Conservation (phyloP, 2,797 vertebrate species). For the Gymnothorax javanicus region DNA sequence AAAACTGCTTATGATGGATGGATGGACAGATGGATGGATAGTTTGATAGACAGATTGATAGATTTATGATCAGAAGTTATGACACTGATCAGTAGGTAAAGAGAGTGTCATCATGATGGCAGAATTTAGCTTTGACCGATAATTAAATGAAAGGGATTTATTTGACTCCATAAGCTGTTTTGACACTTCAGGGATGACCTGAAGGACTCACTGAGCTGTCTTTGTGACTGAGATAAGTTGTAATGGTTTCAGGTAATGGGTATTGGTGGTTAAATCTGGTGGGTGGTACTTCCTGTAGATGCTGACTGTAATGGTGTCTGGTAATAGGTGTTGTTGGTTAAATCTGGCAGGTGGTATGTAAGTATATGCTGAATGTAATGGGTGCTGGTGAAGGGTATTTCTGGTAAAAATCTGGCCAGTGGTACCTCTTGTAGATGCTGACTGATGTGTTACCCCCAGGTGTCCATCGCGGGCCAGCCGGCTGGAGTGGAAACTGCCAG, state of each 20-base stretch:
- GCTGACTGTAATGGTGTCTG: neutral
- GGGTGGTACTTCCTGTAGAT: neutral
- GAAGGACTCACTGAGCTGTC: neutral
- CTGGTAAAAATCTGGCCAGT: neutral
- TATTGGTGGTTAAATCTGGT: neutral
- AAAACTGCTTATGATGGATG: neutral
- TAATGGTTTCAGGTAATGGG: neutral
- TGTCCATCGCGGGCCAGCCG: conserved; percentile 97
- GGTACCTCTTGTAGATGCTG: neutral
- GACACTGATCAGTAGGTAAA: neutral
- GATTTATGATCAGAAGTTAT: neutral
- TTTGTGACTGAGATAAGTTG: neutral
- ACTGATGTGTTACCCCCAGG: conserved; percentile 66
- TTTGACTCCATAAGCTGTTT: neutral
- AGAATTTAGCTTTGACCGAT: neutral
- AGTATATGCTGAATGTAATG: neutral
- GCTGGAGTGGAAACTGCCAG: conserved; percentile 95
- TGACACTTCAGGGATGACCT: neutral
- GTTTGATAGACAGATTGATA: too few species aligned
- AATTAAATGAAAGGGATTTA: neutral
- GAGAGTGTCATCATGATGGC: neutral
- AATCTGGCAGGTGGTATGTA: neutral
- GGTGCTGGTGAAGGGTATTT: neutral
- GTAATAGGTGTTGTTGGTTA: neutral
- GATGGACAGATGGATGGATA: neutral